A percentile compares a stretch with the other conserved stretches of the same genome.
phyloP scores from a whole-genome alignment of 2,113 vertebrate genomes.

The Podarcis muralis region DNA sequence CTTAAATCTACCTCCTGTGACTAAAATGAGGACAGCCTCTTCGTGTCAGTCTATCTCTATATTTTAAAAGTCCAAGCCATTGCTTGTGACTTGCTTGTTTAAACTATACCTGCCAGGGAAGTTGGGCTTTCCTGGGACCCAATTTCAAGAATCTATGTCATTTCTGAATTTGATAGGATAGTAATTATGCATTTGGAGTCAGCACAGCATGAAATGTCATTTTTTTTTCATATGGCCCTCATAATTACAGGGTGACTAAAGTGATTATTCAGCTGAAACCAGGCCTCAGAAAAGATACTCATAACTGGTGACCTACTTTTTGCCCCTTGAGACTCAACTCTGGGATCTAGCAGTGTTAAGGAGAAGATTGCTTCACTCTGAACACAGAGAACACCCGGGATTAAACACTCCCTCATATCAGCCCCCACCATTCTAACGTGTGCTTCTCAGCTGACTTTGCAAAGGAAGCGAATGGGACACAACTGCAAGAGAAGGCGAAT shows the following conservation, averaged over 20 bases:
- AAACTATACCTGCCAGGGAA: constrained; percentile 3
- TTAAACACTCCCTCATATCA: background rate
- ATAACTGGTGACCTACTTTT: background rate
- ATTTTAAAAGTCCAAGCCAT: background rate
- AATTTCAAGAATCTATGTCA: background rate
- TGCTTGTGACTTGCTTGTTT: background rate
- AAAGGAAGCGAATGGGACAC: background rate
- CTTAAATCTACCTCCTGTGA: no score
- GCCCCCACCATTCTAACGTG: background rate
- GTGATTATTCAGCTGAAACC: constrained; percentile 28
- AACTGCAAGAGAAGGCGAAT: background rate
- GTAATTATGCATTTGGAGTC: constrained; percentile 9
- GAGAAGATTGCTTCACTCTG: background rate
- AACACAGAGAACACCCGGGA: background rate
- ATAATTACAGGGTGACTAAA: constrained; percentile 22
- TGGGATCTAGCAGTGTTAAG: background rate
- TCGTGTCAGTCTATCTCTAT: background rate
- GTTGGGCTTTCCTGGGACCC: background rate
- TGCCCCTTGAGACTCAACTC: background rate
- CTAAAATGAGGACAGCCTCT: background rate
- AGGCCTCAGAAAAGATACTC: background rate
- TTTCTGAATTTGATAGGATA: background rate
- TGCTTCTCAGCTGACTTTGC: background rate
- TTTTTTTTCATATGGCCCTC: background rate
- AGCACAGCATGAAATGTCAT: background rate